Evolutionary conservation across 2,113 vertebrate species (phyloP), one percentile per base, ranked within the genome.

Genomic region (Rhagologus leucostigma): DNA sequence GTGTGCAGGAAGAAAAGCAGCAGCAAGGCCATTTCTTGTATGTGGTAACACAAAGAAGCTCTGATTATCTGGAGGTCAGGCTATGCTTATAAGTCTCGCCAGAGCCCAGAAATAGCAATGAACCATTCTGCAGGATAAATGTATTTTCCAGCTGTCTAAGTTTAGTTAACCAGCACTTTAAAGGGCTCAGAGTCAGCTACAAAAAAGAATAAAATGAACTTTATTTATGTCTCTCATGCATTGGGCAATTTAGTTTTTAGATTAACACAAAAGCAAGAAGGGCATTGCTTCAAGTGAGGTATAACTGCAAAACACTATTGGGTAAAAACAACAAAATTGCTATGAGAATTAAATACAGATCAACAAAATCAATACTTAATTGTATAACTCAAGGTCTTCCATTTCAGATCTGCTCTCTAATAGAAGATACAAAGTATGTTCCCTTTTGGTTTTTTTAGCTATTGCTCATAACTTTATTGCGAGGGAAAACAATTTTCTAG

Each of bases 291-390:
- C 83, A 65, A 92, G 89, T 96, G 96, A 98, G 96, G 96, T 95
- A 96, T 95, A 93, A 95, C 92, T 92, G 93, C 92, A 94, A 69
- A 70, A 52, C 94, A 92, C 62, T 59, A 65, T 89, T 95, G 95
- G 95, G 87, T 94, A 97, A 97, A 98, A 96, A 64, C 90, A 96
- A 92, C 84, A 93, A 82, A 68, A 98, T 97, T 97, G 96, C 97
- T 94, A 70, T 78, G 97, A 97, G 97, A 97, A 98, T 97, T 98
- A 98, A 97, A 97, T 94, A 96, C 96, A 97, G 97, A 97, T 97
- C 97, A 97, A 97, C 88, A 97, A 98, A 98, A 98, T 98, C 98
- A 96, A 98, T 98, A 98, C 85, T 96, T 98, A 98, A 98, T 98
- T 98, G 97, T 97, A 63, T 96, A 97, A 98, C 95, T 95, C 96